Percentiles rank a stretch among this genome's conserved stretches.
Conservation (phyloP, 1,140 invertebrate species). For the Teleopsis dalmanni region DNA sequence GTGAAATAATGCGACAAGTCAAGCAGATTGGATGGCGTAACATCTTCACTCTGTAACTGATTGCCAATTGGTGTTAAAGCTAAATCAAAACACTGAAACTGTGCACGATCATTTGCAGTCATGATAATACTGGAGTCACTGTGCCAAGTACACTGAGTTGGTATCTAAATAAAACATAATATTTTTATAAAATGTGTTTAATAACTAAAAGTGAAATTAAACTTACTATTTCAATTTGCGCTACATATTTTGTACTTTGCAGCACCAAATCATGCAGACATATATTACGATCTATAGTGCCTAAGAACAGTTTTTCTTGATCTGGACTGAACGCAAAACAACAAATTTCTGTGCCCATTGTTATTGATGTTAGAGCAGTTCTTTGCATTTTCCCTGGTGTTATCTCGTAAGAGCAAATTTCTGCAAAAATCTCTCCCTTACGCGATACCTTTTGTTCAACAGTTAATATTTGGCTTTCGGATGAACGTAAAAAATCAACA, state of each 20-base stretch:
- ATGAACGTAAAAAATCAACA: slow-evolving; percentile 58
- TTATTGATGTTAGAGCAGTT: slow-evolving; percentile 58
- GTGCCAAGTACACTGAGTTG: slow-evolving; percentile 65
- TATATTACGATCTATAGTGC: slow-evolving; percentile 68
- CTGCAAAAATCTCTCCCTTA: slow-evolving; percentile 68
- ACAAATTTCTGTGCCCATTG: slow-evolving; percentile 63
- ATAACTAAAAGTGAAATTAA: neutral
- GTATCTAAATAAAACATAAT: slow-evolving; percentile 48
- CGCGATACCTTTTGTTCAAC: slow-evolving; percentile 69
- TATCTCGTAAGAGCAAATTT: slow-evolving; percentile 65
- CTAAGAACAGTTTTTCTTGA: slow-evolving; percentile 63
- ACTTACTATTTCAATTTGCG: slow-evolving; percentile 54
- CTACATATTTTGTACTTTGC: slow-evolving; percentile 53
- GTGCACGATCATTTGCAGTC: slow-evolving; percentile 62
- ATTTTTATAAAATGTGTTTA: no score
- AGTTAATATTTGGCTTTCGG: slow-evolving; percentile 61
- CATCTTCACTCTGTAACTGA: slow-evolving; percentile 62
- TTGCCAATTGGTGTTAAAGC: slow-evolving; percentile 59
- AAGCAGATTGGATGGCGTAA: slow-evolving; percentile 53
- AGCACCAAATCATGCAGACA: slow-evolving; percentile 61
- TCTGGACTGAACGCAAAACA: slow-evolving; percentile 59
- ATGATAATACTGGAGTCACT: slow-evolving; percentile 59
- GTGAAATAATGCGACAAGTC: slow-evolving; percentile 64
- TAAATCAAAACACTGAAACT: slow-evolving; percentile 71
- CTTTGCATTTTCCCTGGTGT: slow-evolving; percentile 60